A percentile compares a stretch with the other conserved stretches of the same genome.
These are phyloP conservation scores for Numida meleagris DNA, from an alignment of 2,113 vertebrate species.

Conservation along the genomic window DNA sequence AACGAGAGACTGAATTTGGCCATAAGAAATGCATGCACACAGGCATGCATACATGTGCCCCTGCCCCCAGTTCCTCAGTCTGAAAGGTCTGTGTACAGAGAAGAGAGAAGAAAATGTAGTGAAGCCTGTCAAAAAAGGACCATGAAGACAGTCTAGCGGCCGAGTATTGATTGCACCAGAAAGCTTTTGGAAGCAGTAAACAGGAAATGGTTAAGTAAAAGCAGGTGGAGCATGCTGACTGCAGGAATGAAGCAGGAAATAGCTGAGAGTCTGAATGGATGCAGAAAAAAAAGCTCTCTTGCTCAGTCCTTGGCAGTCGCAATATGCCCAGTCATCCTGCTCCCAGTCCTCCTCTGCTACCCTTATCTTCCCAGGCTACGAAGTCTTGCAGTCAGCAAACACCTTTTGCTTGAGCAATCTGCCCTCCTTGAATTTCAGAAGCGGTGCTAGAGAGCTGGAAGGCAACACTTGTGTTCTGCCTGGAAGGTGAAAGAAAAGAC, in stretches of 20 bases:
- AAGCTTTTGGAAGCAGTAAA: conserved; percentile 69
- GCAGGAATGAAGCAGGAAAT: conserved; percentile 77
- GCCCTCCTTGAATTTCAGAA: neutral
- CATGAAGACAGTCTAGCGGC: neutral
- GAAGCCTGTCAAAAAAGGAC: neutral
- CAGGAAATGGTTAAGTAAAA: conserved; percentile 83
- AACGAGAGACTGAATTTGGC: neutral
- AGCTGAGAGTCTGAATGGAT: conserved; percentile 75
- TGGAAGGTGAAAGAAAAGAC: neutral
- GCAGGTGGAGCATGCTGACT: conserved; percentile 73
- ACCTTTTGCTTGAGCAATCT: conserved; percentile 21
- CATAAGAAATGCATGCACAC: neutral
- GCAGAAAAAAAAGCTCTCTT: conserved; percentile 61
- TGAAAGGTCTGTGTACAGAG: neutral
- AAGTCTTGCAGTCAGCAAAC: neutral
- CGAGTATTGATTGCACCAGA: conserved; percentile 38
- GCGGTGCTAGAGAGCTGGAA: neutral
- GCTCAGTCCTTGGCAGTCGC: conserved; percentile 45
- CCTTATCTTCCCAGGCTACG: conserved; percentile 12
- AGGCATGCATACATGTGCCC: neutral
- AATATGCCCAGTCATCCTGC: neutral
- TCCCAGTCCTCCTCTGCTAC: neutral
- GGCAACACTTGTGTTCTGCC: neutral
- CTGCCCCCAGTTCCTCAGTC: neutral
- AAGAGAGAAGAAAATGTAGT: neutral